Base-by-base conservation (phyloP, 1,140 invertebrate species). In the Rhynchophorus ferrugineus region DNA sequence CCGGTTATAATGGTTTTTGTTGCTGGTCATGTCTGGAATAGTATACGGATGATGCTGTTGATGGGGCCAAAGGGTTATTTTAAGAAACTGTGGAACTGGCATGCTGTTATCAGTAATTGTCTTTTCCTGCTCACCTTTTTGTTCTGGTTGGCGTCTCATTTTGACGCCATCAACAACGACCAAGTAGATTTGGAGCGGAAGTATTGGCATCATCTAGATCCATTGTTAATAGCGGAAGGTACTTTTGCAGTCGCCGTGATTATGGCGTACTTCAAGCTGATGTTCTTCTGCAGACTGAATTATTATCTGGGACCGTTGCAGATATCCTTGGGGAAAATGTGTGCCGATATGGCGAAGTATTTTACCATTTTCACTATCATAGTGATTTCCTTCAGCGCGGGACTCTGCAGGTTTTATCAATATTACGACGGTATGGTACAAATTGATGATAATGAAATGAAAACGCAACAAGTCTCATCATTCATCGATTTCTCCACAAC, bases 211-310 rank as follows among this genome's bases (percentile, higher is more conserved):
- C 73, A 77, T 44, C 73, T 78, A 45, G 83, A 88, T 66, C 82
- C 84, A 3, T 79, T 82, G 8, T 68, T 87, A 14, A 75, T 88
- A 3, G 78, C 80, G 6, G 85, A 88, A 68, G 82, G 82, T 13
- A 72, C 84, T 17, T 87, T 85, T 65, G 80, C 82, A 7, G 67
- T 84, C 1, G 84, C 82, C 6, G 83, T 83, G 34, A 83, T 87
- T 43, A 82, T 87, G 73, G 79, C 82, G 21, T 85, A 70, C 54
- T 73, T 77, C 43, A 73, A 74, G 57, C 60, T 83, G 2, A 61
- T 81, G 53, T 71, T 76, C 44, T 68, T 79, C 41, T 78, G 72
- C 42, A 74, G 79, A 58, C 59, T 81, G 3, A 75, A 77, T 54
- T 78, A 76, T 51, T 65, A 76, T 62, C 63, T 82, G 16, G 79